Percentiles rank a stretch among this genome's conserved stretches.
These are phyloP conservation scores for Branchellion lobata DNA, from an alignment of 2,888 invertebrate genomes.

Conservation along the genomic window DNA sequence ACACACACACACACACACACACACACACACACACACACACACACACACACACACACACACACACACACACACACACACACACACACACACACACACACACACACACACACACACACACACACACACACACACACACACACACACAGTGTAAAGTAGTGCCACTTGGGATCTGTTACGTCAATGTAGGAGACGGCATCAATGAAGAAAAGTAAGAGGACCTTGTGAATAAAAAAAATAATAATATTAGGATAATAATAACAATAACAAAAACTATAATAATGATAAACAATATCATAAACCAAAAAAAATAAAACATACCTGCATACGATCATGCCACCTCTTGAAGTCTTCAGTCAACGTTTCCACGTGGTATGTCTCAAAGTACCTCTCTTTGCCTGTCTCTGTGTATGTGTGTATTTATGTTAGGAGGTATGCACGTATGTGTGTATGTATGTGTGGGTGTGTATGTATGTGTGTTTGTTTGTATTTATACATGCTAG, in stretches of 20 bases:
- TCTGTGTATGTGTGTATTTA: too few species aligned
- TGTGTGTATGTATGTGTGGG: too few species aligned
- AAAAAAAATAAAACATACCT: slow-evolving; percentile 90
- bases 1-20: too few species aligned
- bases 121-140: slow-evolving; percentile 47
- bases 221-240: too few species aligned
- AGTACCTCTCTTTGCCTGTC: slow-evolving; percentile 59
- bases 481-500: too few species aligned
- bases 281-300: slow-evolving; percentile 95
- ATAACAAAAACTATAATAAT: too few species aligned
- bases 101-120: slow-evolving; percentile 11
- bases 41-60: slow-evolving; percentile 13
- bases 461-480: too few species aligned
- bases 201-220: slow-evolving; percentile 89
- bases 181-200: slow-evolving; percentile 94
- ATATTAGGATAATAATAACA: too few species aligned
- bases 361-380: slow-evolving; percentile 80
- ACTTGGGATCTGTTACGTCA: slow-evolving; percentile 85
- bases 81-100: slow-evolving; percentile 35
- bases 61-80: slow-evolving; percentile 15
- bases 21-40: slow-evolving; percentile 9
- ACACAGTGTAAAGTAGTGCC: slow-evolving; percentile 67
- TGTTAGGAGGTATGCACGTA: too few species aligned
- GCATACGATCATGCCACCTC: slow-evolving; percentile 78
- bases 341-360: slow-evolving; percentile 73